Evolutionary conservation across 2,888 invertebrate species (phyloP).

Genomic region (Rhodophaea formosa): DNA sequence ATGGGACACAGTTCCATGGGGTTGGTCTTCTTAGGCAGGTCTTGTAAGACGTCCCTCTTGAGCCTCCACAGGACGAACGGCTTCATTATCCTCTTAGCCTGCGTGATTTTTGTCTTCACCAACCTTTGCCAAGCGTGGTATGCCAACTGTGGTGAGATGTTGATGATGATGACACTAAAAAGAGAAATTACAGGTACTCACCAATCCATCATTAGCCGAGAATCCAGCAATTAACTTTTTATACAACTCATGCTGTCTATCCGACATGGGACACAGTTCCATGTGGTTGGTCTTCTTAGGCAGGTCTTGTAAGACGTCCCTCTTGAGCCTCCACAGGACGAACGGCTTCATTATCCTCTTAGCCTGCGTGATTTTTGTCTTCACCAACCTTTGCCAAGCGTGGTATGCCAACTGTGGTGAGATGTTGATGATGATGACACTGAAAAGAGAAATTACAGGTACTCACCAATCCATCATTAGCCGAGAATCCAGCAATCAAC

Average conservation of each 20-base stretch:
- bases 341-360: conserved; percentile 98
- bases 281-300: conserved; percentile 90
- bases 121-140: too few species aligned
- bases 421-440: too few species aligned
- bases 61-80: conserved; percentile 95
- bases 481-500: conserved; percentile 85
- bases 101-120: conserved; percentile 91
- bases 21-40: conserved; percentile 92
- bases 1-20: conserved; percentile 83
- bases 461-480: conserved; percentile 81
- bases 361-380: conserved; percentile 94
- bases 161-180: too few species aligned
- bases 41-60: conserved; percentile 91
- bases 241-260: conserved; percentile 88
- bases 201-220: conserved; percentile 82
- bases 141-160: too few species aligned
- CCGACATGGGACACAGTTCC: conserved; percentile 83
- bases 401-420: too few species aligned
- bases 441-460: conserved; percentile 49
- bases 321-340: conserved; percentile 92
- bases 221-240: conserved; percentile 85
- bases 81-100: conserved; percentile 97
- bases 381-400: conserved; percentile 36
- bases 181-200: too few species aligned
- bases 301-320: conserved; percentile 91